Conservation (phyloP, 2,113 vertebrate genomes). For the Lepisosteus oculatus region DNA sequence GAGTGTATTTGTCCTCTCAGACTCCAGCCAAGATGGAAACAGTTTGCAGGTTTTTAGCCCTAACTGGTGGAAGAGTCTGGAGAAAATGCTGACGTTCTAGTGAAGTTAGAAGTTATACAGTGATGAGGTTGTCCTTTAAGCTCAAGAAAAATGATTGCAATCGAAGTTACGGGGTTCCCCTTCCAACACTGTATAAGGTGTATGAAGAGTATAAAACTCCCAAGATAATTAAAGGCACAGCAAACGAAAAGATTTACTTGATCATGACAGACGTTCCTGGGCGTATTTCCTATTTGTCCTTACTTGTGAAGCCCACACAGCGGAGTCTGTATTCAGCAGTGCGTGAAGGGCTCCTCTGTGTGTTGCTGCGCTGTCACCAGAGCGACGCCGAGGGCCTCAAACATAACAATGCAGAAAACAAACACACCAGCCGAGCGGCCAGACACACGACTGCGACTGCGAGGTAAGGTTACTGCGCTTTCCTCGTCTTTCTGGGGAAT, state of each 20-base stretch:
- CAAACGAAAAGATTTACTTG: conserved; percentile 19
- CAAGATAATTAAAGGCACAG: conserved; percentile 29
- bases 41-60: too few species aligned
- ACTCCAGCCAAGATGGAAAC: too few species aligned
- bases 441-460: conserved; percentile 12
- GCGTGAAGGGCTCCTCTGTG: conserved; percentile 46
- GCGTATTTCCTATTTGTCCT: conserved; percentile 21
- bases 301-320: conserved; percentile 20
- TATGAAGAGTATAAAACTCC: conserved; percentile 19
- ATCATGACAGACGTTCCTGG: conserved; percentile 34
- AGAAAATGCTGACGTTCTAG: too few species aligned
- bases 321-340: conserved; percentile 20
- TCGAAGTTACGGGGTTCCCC: too few species aligned
- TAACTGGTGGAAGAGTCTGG: too few species aligned
- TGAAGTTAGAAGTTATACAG: too few species aligned
- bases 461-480: neutral
- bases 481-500: too few species aligned
- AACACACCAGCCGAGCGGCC: conserved; percentile 28
- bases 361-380: conserved; percentile 28
- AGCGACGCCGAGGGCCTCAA: conserved; percentile 40
- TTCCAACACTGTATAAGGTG: conserved; percentile 2
- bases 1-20: too few species aligned
- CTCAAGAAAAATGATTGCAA: neutral
- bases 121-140: too few species aligned
- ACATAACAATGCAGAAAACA: conserved; percentile 42